Base-by-base conservation (phyloP, 2,797 vertebrate genomes). In the Cercopithecus hamlyni region DNA sequence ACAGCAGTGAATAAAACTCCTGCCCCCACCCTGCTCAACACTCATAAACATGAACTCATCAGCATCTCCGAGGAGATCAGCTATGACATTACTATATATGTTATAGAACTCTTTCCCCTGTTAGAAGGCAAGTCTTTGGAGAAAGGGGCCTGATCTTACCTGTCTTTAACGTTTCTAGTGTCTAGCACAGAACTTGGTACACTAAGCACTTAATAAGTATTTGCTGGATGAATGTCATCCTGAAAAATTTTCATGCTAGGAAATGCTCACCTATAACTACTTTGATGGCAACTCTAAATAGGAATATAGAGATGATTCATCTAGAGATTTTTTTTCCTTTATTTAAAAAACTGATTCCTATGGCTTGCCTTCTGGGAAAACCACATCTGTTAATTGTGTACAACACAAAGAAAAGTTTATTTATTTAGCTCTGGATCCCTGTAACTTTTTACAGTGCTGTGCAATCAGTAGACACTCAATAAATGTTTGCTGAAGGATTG, bases 371-470 rank as follows among this genome's bases (percentile, higher is more conserved):
- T 90, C 92, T 61, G 55, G 57, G 14, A 89, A 87, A 90, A 76
- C 9, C 36, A n/a, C 22, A 89, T 80, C 64, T 80, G 50, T 55
- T 24, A 84, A 20, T 57, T 58, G 27, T 61, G 13, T 20, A 83
- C 33, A 96, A 85, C 36, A 96, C 80, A 82, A 45, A 88, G n/a
- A 87, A 90, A 93, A 77, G 27, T 48, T 83, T 94, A 19, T 75
- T 76, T 57, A 64, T 88, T 82, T 50, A 76, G 43, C 24, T 94
- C 43, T 90, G 36, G 76, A 67, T 90, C 57, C 41, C 76, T 24
- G 41, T 61, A 82, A 67, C 76, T 79, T 85, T 75, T 43, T 64
- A 39, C 7, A 73, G 58, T 61, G 67, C 17, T 61, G 30, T 41
- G 33, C 88, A 57, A 84, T 89, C 33, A 43, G n/a, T 0, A 90